Percentiles rank a stretch among this genome's conserved stretches.
Evolutionary conservation across 2,888 invertebrate genomes (phyloP).

Genomic region (Drosophila crucigera): DNA sequence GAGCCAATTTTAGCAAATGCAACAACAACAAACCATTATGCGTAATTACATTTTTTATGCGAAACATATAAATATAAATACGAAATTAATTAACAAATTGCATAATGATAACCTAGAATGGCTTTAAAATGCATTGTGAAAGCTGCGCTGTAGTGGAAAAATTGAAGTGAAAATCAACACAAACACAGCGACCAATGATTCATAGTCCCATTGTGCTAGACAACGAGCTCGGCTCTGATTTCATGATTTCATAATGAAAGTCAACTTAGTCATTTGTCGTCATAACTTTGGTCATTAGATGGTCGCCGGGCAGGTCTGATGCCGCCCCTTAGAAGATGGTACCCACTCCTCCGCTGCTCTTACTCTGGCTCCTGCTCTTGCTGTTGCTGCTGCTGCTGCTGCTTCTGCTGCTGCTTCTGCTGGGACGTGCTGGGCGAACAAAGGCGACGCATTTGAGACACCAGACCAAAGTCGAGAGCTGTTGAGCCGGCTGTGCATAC

Average conservation of each 20-base stretch:
- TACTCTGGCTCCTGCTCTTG: background rate
- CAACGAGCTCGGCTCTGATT: constrained; percentile 39
- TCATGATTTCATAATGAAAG: constrained; percentile 71
- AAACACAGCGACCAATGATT: constrained; percentile 63
- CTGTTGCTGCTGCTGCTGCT: background rate
- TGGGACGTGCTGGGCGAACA: constrained; percentile 67
- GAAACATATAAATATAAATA: constrained; percentile 1
- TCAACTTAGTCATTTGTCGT: constrained; percentile 78
- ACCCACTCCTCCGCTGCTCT: background rate
- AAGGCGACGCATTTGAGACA: constrained; percentile 48
- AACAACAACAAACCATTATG: constrained; percentile 39
- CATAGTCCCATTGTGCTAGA: constrained; percentile 63
- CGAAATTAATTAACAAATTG: constrained; percentile 71
- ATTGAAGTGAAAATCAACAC: constrained; percentile 52
- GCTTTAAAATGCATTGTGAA: constrained; percentile 27
- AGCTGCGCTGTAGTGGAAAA: constrained; percentile 32
- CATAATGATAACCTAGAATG: constrained; percentile 63
- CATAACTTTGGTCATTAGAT: constrained; percentile 77
- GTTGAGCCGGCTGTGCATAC: constrained; percentile 50
- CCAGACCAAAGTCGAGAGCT: constrained; percentile 18
- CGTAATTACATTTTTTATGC: constrained; percentile 27
- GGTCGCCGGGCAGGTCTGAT: constrained; percentile 23
- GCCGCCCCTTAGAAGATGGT: constrained; percentile 20
- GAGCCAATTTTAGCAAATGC: constrained; percentile 29
- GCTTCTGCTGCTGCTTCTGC: background rate